Percentiles rank a stretch among this genome's conserved stretches.
phyloP scores from a whole-genome alignment of 1,140 invertebrate species.

The Streblospio benedicti region DNA sequence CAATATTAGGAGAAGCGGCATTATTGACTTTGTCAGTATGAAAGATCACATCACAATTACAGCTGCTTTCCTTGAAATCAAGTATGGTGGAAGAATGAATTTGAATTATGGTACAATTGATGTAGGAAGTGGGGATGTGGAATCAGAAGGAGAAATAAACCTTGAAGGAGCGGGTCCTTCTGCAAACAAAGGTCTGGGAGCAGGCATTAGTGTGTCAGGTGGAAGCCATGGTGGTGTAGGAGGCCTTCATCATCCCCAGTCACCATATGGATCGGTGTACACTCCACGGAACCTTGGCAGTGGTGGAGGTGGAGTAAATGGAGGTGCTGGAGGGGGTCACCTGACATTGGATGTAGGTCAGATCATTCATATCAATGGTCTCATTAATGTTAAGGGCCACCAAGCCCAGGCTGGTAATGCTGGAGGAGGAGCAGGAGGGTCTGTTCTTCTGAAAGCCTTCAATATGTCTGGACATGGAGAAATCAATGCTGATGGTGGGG shows the following conservation, averaged over 20 bases:
- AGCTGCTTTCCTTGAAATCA: slow-evolving; percentile 29
- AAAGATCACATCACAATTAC: slow-evolving; percentile 26
- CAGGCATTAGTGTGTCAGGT: slow-evolving; percentile 18
- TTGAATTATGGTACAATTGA: slow-evolving; percentile 34
- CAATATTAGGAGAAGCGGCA: slow-evolving; percentile 25
- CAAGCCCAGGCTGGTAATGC: slow-evolving; percentile 13
- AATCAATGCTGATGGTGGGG: slow-evolving; percentile 29
- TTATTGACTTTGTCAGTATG: slow-evolving; percentile 26
- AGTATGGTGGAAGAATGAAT: slow-evolving; percentile 24
- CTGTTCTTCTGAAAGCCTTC: slow-evolving; percentile 28
- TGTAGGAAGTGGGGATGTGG: slow-evolving; percentile 29
- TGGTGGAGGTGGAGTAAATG: slow-evolving; percentile 26
- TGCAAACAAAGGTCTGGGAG: slow-evolving; percentile 21
- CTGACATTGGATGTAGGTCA: slow-evolving; percentile 27
- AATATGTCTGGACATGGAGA: slow-evolving; percentile 31
- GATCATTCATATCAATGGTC: slow-evolving; percentile 27
- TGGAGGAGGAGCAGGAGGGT: slow-evolving; percentile 32
- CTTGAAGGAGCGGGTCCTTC: slow-evolving; percentile 23
- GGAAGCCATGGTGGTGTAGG: slow-evolving; percentile 31
- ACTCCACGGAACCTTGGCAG: slow-evolving; percentile 27
- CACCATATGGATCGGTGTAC: slow-evolving; percentile 31
- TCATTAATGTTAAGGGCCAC: slow-evolving; percentile 21
- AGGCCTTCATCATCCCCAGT: slow-evolving; percentile 14
- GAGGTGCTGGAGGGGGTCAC: slow-evolving; percentile 30
- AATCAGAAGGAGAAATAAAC: slow-evolving; percentile 25